Evolutionary conservation across 2,797 vertebrate species (phyloP).

Genomic region (Pseudomugil gertrudae): DNA sequence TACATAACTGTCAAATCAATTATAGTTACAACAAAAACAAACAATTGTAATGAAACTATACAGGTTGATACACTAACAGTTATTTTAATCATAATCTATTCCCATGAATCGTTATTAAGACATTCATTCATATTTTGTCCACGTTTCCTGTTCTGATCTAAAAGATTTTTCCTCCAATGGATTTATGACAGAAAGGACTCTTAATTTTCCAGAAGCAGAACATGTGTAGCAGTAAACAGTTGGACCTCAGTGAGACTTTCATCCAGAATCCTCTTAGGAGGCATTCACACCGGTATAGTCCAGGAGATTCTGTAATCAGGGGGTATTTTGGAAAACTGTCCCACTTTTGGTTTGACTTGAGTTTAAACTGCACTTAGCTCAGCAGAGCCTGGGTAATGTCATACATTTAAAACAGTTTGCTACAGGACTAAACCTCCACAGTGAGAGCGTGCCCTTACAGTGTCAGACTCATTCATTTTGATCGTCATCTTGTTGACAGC

Average conservation of each 20-base stretch:
- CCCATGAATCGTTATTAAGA: not conserved
- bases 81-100: not conserved
- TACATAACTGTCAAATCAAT: not conserved
- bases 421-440: too few species aligned
- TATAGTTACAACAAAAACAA: not conserved
- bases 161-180: not conserved
- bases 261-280: slow-evolving; percentile 13
- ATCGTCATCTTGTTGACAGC: slow-evolving; percentile 99
- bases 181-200: not conserved
- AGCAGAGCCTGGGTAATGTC: too few species aligned
- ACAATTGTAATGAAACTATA: not conserved
- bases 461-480: slow-evolving; percentile 96
- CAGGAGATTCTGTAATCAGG: too few species aligned
- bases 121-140: not conserved
- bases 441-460: slow-evolving; percentile 80
- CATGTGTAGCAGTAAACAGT: not conserved
- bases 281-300: too few species aligned
- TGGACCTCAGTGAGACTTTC: slow-evolving; percentile 1
- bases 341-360: too few species aligned
- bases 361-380: too few species aligned
- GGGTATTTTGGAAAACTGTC: too few species aligned
- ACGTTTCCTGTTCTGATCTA: not conserved
- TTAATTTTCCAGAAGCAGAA: not conserved
- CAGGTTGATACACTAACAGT: not conserved
- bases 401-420: too few species aligned